Evolutionary conservation across 2,888 invertebrate genomes (phyloP), one percentile per base, ranked within the genome.

Genomic region (Rhagonycha lutea): DNA sequence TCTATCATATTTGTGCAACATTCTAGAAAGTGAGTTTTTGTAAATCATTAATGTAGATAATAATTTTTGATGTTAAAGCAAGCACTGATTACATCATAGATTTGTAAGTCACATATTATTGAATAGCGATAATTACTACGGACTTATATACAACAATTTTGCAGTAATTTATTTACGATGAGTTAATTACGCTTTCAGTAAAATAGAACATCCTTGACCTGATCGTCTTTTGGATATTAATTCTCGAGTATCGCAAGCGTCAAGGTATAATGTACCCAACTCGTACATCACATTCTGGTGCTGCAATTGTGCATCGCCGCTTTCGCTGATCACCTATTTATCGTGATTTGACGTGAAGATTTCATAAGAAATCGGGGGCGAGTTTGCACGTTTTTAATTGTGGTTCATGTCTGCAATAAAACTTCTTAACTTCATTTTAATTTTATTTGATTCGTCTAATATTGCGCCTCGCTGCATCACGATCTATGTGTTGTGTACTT

Each of bases 271-370:
- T 70, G 7, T 65, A 47, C n/a, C 47, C n/a, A 47, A 47, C 68
- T 70, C 65, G 69, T 70, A 72, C 70, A 74, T 74, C 71, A 74
- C 61, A 68, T 61, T 23, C 26, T 65, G 23, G 26, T 72, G 18
- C 70, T 74, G 47, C 24, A 29, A 18, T 69, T 63, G 77, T 71
- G 72, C 77, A 77, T 77, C 77, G 70, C 74, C 74, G 71, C 77
- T 77, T 77, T 77, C 74, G 74, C 77, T 72, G 74, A 77, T 74
- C 77, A 77, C 70, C 63, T 62, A 72, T 77, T 77, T 72, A 77
- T 77, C 77, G 77, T 77, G 77, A 74, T 77, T 74, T 74, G 77
- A 74, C 67, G 74, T 61, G 68, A 65, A 72, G 72, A 77, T 77
- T 77, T 77, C 74, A 69, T 63, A 77, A 77, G 70, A 77, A 74